A percentile compares a stretch with the other conserved stretches of the same genome.
phyloP scores from a whole-genome alignment of 2,888 invertebrate species.

The Drosophila fungiperda region DNA sequence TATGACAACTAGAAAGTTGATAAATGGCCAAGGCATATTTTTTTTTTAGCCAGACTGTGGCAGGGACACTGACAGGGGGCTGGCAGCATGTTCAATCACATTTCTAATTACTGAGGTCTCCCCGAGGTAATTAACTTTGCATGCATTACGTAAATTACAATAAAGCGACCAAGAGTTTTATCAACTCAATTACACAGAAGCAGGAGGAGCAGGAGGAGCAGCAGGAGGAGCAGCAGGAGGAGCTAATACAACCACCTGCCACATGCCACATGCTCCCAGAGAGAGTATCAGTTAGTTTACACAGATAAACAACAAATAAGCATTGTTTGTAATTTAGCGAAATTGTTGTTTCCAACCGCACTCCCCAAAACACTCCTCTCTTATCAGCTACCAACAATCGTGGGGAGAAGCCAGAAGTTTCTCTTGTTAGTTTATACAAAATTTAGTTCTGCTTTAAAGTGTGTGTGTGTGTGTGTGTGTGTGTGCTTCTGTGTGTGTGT shows the following conservation, averaged over 20 bases:
- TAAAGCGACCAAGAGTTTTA: constrained; percentile 68
- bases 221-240: neutral
- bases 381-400: constrained; percentile 71
- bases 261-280: constrained; percentile 33
- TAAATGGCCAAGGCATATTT: constrained; percentile 40
- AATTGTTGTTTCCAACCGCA: constrained; percentile 50
- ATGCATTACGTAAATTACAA: constrained; percentile 79
- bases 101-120: constrained; percentile 77
- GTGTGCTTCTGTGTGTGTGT: constrained; percentile 10
- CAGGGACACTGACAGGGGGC: neutral
- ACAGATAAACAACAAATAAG: constrained; percentile 80
- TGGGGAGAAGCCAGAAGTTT: constrained; percentile 51
- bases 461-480: constrained; percentile 1
- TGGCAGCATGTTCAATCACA: constrained; percentile 68
- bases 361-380: neutral
- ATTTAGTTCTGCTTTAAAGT: constrained; percentile 1
- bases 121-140: constrained; percentile 80
- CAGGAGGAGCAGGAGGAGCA: constrained; percentile 5
- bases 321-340: constrained; percentile 80
- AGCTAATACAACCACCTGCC: constrained; percentile 16
- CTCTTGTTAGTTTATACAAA: constrained; percentile 48
- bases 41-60: constrained; percentile 16
- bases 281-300: constrained; percentile 64
- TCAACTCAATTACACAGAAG: constrained; percentile 74
- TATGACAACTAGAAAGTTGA: constrained; percentile 20